Evolutionary conservation across 2,888 invertebrate genomes (phyloP).

Genomic region (Ligdia adustata): DNA sequence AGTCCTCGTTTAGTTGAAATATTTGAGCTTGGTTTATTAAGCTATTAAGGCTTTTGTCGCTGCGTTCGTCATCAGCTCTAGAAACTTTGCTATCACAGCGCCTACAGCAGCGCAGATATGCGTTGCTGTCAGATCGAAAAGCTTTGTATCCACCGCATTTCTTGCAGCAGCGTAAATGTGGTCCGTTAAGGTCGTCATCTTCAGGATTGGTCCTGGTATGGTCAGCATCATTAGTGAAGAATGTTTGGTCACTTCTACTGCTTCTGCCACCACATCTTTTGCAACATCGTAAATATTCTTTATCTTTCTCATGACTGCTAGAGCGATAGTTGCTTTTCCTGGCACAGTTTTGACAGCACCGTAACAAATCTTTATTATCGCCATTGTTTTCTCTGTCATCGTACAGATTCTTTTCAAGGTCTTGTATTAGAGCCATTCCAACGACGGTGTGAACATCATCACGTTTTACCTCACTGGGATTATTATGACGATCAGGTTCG

Average conservation of each 20-base stretch:
- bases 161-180: background rate
- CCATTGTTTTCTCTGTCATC: slow-evolving; percentile 12
- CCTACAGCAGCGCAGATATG: slow-evolving; percentile 7
- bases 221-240: background rate
- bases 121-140: background rate
- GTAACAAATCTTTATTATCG: slow-evolving; percentile 1
- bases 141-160: background rate
- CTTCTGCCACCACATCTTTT: slow-evolving; percentile 6
- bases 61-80: background rate
- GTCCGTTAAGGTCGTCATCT: background rate
- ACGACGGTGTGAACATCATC: too few relatives aligned
- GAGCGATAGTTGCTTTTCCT: background rate
- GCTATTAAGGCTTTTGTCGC: background rate
- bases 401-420: background rate
- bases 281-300: slow-evolving; percentile 8
- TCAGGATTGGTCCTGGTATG: slow-evolving; percentile 7
- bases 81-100: background rate
- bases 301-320: background rate
- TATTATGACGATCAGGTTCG: too few relatives aligned
- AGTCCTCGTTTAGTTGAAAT: slow-evolving; percentile 43
- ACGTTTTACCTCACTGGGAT: too few relatives aligned
- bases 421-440: too few relatives aligned
- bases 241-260: background rate
- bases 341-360: slow-evolving; percentile 8
- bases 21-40: slow-evolving; percentile 8